Evolutionary conservation across 2,113 vertebrate species (phyloP), one percentile per base, ranked within the genome.

Genomic region (Hiodon tergisus): DNA sequence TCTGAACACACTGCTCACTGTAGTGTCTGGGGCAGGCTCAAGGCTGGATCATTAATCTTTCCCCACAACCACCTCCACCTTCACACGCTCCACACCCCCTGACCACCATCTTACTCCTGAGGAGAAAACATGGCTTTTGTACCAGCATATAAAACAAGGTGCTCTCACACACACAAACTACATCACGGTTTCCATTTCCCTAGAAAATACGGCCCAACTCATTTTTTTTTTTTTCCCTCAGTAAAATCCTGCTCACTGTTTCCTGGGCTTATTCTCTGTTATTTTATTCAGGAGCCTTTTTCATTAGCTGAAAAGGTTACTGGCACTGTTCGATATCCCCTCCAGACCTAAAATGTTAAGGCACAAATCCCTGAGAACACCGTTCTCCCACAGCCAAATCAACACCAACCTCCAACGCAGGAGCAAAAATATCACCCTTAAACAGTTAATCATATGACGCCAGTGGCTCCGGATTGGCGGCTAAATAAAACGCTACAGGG

Each of bases 361-460:
- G 53, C 65, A 76, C 76, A 67, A 76, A 78, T 72, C 57, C 74
- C 70, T 57, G 17, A 67, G 8, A 63, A 60, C 76, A 50, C 51
- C 52, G 57, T 31, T 70, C 76, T 83, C 59, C 61, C 73, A 55
- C 73, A 67, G 78, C 66, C 78, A 79, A 77, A 78, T 76, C 86
- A 90, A 88, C 85, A 87, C 85, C 82, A 87, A 69, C 81, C 70
- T 71, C 83, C 81, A 89, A 88, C 87, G 65, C 16, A 47, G 52
- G 59, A 51, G 55, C 58, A 90, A 86, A 86, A 83, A 83, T 81
- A 86, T 83, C 76, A 78, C 80, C 83, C 81, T 81, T 84, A n/a
- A 31, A 31, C 31, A 62, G 88, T 87, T 90, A 89, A 92, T 90
- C 89, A 91, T 89, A 86, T 87, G 87, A 87, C 84, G 86, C 85